Base-by-base conservation (phyloP, 2,888 invertebrate genomes). In the Calliopum simillimum region DNA sequence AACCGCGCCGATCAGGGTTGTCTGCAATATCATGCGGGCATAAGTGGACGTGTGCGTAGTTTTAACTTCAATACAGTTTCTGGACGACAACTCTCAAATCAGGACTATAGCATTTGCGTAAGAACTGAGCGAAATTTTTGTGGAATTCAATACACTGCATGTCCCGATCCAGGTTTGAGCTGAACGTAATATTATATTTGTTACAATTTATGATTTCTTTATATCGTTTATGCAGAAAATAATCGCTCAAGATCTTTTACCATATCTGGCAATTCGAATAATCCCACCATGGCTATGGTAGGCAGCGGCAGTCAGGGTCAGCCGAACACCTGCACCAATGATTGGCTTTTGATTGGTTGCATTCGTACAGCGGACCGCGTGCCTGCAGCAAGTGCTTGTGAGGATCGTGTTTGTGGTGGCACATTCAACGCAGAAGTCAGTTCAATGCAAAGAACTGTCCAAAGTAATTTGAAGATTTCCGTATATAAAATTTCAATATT, bases 41-140 rank as follows among this genome's bases (percentile, higher is more conserved):
- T 95, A 1, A 92, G 93, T 16, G 96, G 96, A 0, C 92, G 92
- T 70, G 89, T 96, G 14, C 90, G 90, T 51, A 94, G 95, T 4
- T 96, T 93, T 85, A 96, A 96, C 86, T 96, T 93, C 81, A 94
- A 95, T 76, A 90, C 92, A 0, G 87, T 88, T 0, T 89, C 89
- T 0, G 95, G 95, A 0, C 87, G 92, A 2, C 94, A 95, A 80
- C 88, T 96, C 19, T 94, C 95, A 69, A 95, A 95, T 84, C 95
- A 96, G 83, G 95, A 96, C 84, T 96, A 96, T 83, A 93, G 94
- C 74, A 91, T 95, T 74, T 96, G 96, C 82, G 89, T 96, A 51
- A 87, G 96, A 43, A 92, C 92, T 81, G 96, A 96, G 83, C 89
- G 92, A 72, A 96, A 95, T 82, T 95, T 95, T 82, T 96, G 96